Evolutionary conservation across 2,888 invertebrate species (phyloP), one percentile per base, ranked within the genome.

Genomic region (Spicauda simplicius): DNA sequence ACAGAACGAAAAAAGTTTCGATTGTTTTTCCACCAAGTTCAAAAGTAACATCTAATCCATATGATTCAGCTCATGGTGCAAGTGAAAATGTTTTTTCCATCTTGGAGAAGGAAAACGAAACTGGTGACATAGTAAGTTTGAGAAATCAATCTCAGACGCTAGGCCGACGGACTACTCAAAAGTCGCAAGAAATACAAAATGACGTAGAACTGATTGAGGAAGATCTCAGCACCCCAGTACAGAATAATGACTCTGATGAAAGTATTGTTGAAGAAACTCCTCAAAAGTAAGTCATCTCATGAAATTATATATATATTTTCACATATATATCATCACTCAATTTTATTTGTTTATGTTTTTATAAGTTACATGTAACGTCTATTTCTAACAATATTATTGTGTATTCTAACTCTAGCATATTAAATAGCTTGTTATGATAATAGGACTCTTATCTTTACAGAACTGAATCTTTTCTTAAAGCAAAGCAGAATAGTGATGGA

Each of bases 241-340:
- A 77, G 5, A 75, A 79, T 11, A 76, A 82, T 72, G 86, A 88
- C 69, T 88, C 85, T 50, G 90, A 90, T 71, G 83, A 79, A 70
- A 88, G 89, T 77, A 80, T 93, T 33, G 90, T 93, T 25, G 93
- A 93, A 77, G 93, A 93, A 68, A 93, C 93, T 62, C 93, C 93
- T 67, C 93, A 93, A 76, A 93, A 93, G 93, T 93, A 80, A 71
- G 85, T 80, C 10, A 55, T 30, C 25, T 33, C 14, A 30, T 30
- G 48, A n/a, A 16, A 7, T 16, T 48, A 16, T 48, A 25, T 25
- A 25, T 25, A n/a, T n/a, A n/a, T n/a, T n/a, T n/a, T n/a, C n/a
- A n/a, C n/a, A n/a, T n/a, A n/a, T n/a, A n/a, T n/a, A n/a, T n/a
- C n/a, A n/a, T n/a, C n/a, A n/a, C n/a, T n/a, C n/a, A n/a, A n/a